Evolutionary conservation across 2,888 invertebrate species (phyloP).

Genomic region (Metacarcinus magister): DNA sequence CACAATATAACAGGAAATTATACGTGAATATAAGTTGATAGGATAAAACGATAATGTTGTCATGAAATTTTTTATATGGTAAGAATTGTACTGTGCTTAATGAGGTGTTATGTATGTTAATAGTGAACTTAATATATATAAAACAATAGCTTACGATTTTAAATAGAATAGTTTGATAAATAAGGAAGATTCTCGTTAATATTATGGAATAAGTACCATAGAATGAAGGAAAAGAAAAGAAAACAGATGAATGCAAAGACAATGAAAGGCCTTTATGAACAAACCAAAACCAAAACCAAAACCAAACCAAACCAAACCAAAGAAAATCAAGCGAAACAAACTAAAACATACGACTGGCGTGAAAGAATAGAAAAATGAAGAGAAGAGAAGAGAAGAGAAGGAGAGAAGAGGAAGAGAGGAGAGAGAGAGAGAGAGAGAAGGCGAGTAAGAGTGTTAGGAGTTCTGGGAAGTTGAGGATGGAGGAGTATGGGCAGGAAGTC

Average conservation of each 20-base stretch:
- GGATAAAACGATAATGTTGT: background rate
- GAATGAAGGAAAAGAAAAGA: background rate
- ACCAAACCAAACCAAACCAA: background rate
- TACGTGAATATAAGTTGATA: background rate
- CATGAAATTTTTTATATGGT: background rate
- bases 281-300: background rate
- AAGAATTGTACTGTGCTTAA: background rate
- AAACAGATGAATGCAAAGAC: background rate
- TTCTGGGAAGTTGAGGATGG: conserved; percentile 3
- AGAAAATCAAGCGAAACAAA: background rate
- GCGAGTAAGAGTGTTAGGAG: conserved; percentile 44
- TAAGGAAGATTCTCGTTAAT: background rate
- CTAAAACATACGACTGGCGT: background rate
- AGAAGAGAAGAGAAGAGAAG: background rate
- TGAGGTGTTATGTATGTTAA: background rate
- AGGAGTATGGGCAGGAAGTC: conserved; percentile 47
- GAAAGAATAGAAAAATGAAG: background rate
- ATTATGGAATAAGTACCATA: background rate
- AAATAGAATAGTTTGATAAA: background rate
- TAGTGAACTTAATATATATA: background rate
- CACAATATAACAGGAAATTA: conserved; percentile 37
- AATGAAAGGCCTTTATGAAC: background rate
- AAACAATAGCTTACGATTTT: background rate
- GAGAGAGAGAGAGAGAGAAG: conserved; percentile 46
- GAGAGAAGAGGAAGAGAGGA: background rate